Evolutionary conservation across 2,113 vertebrate genomes (phyloP), one percentile per base, ranked within the genome.

Genomic region (Perccottus glenii): DNA sequence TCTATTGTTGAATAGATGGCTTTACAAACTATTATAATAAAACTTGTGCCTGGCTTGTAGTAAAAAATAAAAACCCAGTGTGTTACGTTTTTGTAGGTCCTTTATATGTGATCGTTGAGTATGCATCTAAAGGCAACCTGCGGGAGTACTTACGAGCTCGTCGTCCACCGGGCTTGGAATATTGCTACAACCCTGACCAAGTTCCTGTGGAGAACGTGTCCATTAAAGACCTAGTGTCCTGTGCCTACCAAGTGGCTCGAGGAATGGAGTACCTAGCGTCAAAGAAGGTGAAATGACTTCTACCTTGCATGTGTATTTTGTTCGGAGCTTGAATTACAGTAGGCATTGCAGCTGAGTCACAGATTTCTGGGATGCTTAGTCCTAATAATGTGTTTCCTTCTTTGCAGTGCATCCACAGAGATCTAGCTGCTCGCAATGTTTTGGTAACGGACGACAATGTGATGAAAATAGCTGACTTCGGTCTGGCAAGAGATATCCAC

Each of bases 391-490:
- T 64, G 15, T 67, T 49, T 75, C 19, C 40, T 2, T 82, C 19
- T 58, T 10, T 71, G 5, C 73, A 99, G 98, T 99, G 98, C 84
- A 99, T 99, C 85, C 98, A 99, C 91, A 93, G 97, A 91, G 98
- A 99, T 81, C 88, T 99, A 72, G 98, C 97, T 0, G 98, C 98
- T 82, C 94, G 98, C 60, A 99, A 99, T 2, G 98, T 99, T 44
- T 89, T 99, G 80, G 98, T 99, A 66, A 99, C 98, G 0, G 97
- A 99, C 32, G 98, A 99, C 88, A 99, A 93, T 0, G 96, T 99
- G 76, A 99, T 99, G 98, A 99, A 99, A 92, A 99, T 99, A 0
- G 98, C 98, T 0, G 98, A 99, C 91, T 99, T 99, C 0, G 98
- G 98, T 66, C 91, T 99, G 35, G 98, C 98, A n/a, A 92, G 98